These are phyloP conservation scores for Drosophila pullipes DNA, from an alignment of 2,888 invertebrate genomes.

Conservation along the genomic window DNA sequence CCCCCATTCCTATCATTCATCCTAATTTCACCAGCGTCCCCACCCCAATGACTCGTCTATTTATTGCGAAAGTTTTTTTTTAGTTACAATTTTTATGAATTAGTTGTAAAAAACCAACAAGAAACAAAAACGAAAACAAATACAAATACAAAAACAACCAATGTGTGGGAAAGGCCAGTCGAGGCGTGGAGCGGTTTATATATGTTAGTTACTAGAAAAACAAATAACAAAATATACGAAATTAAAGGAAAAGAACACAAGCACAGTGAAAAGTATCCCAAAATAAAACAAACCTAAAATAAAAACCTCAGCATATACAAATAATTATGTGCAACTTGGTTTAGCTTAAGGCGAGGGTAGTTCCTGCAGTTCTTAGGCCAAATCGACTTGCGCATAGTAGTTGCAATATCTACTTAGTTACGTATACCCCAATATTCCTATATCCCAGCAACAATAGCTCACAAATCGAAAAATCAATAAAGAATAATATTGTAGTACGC, in stretches of 20 bases:
- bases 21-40: not conserved
- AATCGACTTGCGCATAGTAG: slow-evolving; percentile 81
- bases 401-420: slow-evolving; percentile 65
- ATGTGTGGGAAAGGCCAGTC: slow-evolving; percentile 47
- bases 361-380: slow-evolving; percentile 55
- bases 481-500: slow-evolving; percentile 60
- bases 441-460: slow-evolving; percentile 27
- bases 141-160: slow-evolving; percentile 29
- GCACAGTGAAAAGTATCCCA: slow-evolving; percentile 40
- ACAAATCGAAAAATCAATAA: slow-evolving; percentile 32
- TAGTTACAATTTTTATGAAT: slow-evolving; percentile 69
- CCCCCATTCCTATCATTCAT: not conserved
- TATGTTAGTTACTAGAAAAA: slow-evolving; percentile 53
- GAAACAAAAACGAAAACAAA: slow-evolving; percentile 2
- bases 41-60: slow-evolving; percentile 23
- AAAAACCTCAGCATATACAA: slow-evolving; percentile 35
- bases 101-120: slow-evolving; percentile 45
- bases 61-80: slow-evolving; percentile 44
- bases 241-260: slow-evolving; percentile 11
- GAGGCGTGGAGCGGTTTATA: slow-evolving; percentile 53
- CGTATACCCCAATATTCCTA: slow-evolving; percentile 35
- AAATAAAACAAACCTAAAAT: slow-evolving; percentile 21
- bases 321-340: slow-evolving; percentile 83
- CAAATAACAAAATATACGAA: not conserved
- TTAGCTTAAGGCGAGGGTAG: slow-evolving; percentile 66